Evolutionary conservation across 2,113 vertebrate species (phyloP).

Genomic region (Osmerus eperlanus): DNA sequence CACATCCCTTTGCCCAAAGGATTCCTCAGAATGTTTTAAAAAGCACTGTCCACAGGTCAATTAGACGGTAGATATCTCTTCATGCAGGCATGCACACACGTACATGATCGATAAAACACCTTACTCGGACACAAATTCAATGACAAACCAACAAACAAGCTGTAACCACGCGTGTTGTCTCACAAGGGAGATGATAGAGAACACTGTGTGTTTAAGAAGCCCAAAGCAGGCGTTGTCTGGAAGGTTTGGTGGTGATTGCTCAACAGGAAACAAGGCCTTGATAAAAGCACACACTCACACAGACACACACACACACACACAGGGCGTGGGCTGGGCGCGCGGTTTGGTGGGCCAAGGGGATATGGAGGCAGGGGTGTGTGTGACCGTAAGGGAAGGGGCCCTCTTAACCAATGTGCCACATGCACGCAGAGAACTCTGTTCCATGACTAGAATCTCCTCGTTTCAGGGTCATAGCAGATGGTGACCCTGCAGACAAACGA

Average conservation of each 20-base stretch:
- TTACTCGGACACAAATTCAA: conserved; percentile 4
- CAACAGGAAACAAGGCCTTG: conserved; percentile 6
- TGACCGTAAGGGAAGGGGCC: neutral
- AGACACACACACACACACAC: neutral
- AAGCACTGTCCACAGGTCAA: no score
- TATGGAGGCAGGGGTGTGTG: neutral
- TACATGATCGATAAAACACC: neutral
- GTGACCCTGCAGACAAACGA: no score
- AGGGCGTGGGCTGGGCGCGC: neutral
- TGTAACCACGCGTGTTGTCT: neutral
- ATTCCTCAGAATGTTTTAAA: no score
- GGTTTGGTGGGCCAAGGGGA: neutral
- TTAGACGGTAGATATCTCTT: no score
- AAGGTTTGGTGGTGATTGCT: neutral
- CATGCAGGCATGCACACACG: no score
- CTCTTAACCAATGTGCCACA: neutral
- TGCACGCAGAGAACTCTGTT: neutral
- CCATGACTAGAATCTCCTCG: neutral
- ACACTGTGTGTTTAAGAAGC: neutral
- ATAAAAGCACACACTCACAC: neutral
- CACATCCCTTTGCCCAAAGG: no score
- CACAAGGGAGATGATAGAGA: neutral
- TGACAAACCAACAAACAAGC: neutral
- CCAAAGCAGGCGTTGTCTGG: neutral
- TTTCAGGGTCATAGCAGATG: no score